phyloP scores from a whole-genome alignment of 35 echinoderm and acorn worm species.

The Stichopus chloronotus region DNA sequence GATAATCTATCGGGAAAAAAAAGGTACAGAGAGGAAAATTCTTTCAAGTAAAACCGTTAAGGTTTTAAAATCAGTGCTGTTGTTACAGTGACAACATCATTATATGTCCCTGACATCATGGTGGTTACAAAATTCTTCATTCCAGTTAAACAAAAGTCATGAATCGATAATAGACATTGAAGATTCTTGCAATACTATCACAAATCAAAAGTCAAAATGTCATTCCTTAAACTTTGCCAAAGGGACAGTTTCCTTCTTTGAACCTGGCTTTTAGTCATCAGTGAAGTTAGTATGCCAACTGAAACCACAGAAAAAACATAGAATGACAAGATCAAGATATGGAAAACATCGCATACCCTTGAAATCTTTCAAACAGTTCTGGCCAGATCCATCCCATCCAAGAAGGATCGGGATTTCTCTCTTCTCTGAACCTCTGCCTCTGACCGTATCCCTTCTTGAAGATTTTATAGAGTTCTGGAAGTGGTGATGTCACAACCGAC shows the following conservation, averaged over 20 bases:
- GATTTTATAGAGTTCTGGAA: constrained; percentile 82
- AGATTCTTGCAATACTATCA: too few species aligned
- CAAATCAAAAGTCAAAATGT: too few species aligned
- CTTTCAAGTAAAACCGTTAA: too few species aligned
- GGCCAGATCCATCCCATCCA: constrained; percentile 88
- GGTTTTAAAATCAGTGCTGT: too few species aligned
- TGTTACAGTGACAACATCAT: too few species aligned
- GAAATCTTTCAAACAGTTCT: constrained; percentile 69
- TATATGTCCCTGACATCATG: too few species aligned
- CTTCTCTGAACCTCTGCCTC: constrained; percentile 67
- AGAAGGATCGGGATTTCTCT: constrained; percentile 48
- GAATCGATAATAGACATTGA: too few species aligned
- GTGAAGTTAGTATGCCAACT: not conserved
- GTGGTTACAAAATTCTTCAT: too few species aligned
- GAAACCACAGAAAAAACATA: not conserved
- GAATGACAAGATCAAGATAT: not conserved
- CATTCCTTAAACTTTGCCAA: not conserved
- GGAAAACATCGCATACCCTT: constrained; percentile 58
- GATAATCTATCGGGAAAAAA: constrained; percentile 40
- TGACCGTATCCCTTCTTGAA: constrained; percentile 85
- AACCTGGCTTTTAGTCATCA: not conserved
- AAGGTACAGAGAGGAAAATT: too few species aligned
- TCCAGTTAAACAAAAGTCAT: too few species aligned
- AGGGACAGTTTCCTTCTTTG: too few species aligned
- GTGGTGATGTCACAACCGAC: constrained; percentile 74